Evolutionary conservation across 2,113 vertebrate species (phyloP).

Genomic region (Steatornis caripensis): DNA sequence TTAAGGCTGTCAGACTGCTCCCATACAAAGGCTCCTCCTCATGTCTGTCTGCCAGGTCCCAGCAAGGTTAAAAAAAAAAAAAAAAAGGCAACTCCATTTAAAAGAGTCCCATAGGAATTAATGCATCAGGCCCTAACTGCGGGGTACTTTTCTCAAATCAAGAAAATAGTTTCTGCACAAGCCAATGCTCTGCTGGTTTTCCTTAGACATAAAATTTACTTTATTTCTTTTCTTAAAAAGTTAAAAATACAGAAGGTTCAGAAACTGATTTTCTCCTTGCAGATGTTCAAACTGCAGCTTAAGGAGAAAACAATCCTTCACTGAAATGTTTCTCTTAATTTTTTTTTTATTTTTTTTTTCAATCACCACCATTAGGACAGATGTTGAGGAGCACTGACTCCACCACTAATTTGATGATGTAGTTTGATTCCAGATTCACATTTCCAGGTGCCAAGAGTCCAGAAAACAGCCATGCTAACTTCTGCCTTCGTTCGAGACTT

Average conservation of each 20-base stretch:
- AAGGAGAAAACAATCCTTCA: slow-evolving; percentile 75
- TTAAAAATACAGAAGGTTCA: slow-evolving; percentile 72
- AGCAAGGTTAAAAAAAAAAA: background rate
- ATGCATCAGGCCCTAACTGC: slow-evolving; percentile 16
- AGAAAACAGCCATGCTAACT: slow-evolving; percentile 64
- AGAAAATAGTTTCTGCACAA: slow-evolving; percentile 57
- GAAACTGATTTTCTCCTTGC: slow-evolving; percentile 68
- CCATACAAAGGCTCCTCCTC: slow-evolving; percentile 36
- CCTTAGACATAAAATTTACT: slow-evolving; percentile 70
- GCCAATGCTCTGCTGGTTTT: slow-evolving; percentile 73
- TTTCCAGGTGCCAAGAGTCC: slow-evolving; percentile 80
- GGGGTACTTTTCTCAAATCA: slow-evolving; percentile 19
- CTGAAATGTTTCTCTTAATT: slow-evolving; percentile 70
- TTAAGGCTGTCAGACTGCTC: slow-evolving; percentile 64
- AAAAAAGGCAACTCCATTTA: background rate
- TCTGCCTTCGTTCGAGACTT: slow-evolving; percentile 38
- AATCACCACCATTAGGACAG: slow-evolving; percentile 70
- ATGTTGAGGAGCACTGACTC: slow-evolving; percentile 65
- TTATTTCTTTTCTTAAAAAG: slow-evolving; percentile 67
- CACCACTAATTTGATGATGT: slow-evolving; percentile 62
- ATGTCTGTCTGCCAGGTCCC: background rate
- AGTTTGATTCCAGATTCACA: slow-evolving; percentile 76
- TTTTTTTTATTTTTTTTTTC: slow-evolving; percentile 52
- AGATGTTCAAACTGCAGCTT: slow-evolving; percentile 65
- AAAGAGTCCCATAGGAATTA: background rate